These are phyloP conservation scores for Drosophila bocki DNA, from an alignment of 1,140 invertebrate species.

Conservation along the genomic window DNA sequence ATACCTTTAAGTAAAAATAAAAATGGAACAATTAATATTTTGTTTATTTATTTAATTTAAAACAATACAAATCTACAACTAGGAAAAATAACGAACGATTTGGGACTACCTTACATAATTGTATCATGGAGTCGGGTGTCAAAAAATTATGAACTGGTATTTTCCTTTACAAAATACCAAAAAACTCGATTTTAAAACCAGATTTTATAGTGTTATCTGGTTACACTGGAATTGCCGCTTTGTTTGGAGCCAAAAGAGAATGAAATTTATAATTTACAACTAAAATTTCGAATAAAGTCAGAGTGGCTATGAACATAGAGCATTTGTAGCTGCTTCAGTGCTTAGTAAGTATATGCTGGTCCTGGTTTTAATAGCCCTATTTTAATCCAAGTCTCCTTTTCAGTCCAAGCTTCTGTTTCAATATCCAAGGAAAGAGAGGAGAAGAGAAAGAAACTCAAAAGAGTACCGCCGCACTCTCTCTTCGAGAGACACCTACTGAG, in stretches of 20 bases:
- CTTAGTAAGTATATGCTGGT: conserved; percentile 4
- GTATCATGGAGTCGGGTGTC: no score
- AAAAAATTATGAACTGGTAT: no score
- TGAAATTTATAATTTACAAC: not conserved
- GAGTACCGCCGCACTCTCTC: conserved; percentile 4
- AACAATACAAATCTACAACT: no score
- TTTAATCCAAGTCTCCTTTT: not conserved
- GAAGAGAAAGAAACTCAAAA: not conserved
- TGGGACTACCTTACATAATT: no score
- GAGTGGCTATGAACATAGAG: not conserved
- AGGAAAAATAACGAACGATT: no score
- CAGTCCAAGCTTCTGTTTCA: conserved; percentile 1
- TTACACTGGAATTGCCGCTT: conserved; percentile 20
- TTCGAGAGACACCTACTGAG: conserved; percentile 14
- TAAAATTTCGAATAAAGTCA: not conserved
- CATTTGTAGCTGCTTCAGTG: not conserved
- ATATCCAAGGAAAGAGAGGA: not conserved
- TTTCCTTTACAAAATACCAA: no score
- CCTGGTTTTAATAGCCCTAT: not conserved
- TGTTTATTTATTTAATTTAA: no score
- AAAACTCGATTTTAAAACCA: no score
- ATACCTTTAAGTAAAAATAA: no score
- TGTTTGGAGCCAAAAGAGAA: conserved; percentile 16
- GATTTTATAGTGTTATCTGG: not conserved
- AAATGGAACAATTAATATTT: no score